Conservation (phyloP, 2,797 vertebrate genomes). For the Sebastes oblongus region DNA sequence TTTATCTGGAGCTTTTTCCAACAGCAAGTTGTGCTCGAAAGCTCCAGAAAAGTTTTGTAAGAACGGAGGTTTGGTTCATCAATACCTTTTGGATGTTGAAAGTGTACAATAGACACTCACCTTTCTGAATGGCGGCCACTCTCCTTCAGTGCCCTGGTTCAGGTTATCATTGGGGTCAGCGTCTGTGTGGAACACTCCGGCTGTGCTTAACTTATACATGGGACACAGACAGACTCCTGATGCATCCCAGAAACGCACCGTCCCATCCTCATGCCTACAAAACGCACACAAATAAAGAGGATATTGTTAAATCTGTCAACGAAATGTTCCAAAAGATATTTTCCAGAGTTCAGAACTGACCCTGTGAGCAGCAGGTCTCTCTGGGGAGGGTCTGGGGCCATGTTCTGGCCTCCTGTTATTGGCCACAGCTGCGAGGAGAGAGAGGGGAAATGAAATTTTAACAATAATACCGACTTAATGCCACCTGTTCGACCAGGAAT, state of each 20-base stretch:
- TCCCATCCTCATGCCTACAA: conserved; percentile 94
- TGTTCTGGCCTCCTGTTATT: conserved; percentile 90
- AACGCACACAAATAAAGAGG: neutral
- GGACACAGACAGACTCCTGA: conserved; percentile 94
- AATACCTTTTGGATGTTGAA: too few relatives aligned
- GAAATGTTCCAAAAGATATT: neutral
- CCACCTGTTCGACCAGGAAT: conserved; percentile 6
- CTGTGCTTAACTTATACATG: conserved; percentile 93
- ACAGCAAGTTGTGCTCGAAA: neutral
- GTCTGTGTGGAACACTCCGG: conserved; percentile 92
- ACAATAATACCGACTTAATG: conserved; percentile 25
- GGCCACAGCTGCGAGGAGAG: conserved; percentile 88
- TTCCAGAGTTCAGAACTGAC: conserved; percentile 75
- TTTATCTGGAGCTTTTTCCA: neutral
- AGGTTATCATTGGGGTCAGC: conserved; percentile 92
- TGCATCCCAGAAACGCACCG: conserved; percentile 96
- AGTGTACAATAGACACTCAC: conserved; percentile 62
- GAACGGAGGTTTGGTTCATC: too few relatives aligned
- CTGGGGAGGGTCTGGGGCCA: conserved; percentile 90
- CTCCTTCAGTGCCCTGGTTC: conserved; percentile 89
- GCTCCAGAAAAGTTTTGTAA: neutral
- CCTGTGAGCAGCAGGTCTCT: conserved; percentile 97
- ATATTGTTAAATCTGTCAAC: neutral
- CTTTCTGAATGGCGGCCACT: conserved; percentile 98
- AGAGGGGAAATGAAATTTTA: conserved; percentile 31